A percentile compares a stretch with the other conserved stretches of the same genome.
These are phyloP conservation scores for Epicampocera succincta DNA, from an alignment of 2,888 invertebrate species.

Conservation along the genomic window DNA sequence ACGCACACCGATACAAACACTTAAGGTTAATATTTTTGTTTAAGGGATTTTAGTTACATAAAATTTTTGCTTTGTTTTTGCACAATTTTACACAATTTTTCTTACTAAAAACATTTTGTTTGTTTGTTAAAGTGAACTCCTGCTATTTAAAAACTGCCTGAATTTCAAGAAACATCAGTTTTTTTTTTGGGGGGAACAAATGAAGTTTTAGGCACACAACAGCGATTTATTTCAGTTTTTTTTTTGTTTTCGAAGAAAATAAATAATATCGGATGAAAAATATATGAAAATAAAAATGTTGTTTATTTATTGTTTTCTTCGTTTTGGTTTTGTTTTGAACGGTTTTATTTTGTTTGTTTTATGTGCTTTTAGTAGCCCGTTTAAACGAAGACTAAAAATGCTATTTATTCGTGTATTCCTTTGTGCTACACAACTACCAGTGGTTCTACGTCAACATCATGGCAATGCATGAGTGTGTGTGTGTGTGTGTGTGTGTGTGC, in stretches of 20 bases:
- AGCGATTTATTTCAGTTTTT: background rate
- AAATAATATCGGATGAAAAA: slow-evolving; percentile 1
- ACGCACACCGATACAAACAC: background rate
- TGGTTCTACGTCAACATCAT: slow-evolving; percentile 54
- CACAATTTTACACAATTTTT: no score
- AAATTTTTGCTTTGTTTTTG: background rate
- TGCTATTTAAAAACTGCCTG: no score
- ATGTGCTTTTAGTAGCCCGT: slow-evolving; percentile 68
- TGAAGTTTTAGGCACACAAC: no score
- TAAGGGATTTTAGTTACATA: background rate
- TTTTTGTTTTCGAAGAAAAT: background rate
- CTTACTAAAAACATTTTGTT: no score
- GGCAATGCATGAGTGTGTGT: slow-evolving; percentile 6
- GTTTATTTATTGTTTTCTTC: slow-evolving; percentile 10
- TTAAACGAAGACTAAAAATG: slow-evolving; percentile 66
- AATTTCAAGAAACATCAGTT: no score
- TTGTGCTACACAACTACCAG: slow-evolving; percentile 43
- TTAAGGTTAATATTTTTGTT: background rate
- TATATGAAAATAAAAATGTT: slow-evolving; percentile 11
- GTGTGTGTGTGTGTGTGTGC: slow-evolving; percentile 11
- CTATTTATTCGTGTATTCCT: slow-evolving; percentile 58
- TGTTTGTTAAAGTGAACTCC: no score
- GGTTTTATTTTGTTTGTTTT: slow-evolving; percentile 34
- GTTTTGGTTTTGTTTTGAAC: slow-evolving; percentile 33
- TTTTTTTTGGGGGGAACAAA: no score